These are phyloP conservation scores for Globia sparganii DNA, from an alignment of 2,888 invertebrate genomes.

Conservation along the genomic window DNA sequence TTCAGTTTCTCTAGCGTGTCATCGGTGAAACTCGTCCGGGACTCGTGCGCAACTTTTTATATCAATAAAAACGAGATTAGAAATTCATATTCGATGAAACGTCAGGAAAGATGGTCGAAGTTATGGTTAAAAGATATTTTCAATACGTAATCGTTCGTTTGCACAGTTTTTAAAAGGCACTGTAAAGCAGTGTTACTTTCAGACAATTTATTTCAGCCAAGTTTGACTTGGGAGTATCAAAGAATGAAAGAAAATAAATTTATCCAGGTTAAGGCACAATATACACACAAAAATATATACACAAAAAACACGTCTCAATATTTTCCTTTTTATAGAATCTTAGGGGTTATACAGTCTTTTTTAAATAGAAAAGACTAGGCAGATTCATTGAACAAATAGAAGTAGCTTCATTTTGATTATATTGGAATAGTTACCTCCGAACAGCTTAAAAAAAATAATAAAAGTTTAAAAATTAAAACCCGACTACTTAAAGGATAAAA, in stretches of 20 bases:
- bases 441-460: neutral
- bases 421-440: no score
- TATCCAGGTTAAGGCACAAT: neutral
- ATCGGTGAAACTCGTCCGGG: constrained; percentile 39
- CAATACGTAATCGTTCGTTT: constrained; percentile 6
- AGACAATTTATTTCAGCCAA: neutral
- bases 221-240: neutral
- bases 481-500: no score
- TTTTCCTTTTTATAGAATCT: neutral
- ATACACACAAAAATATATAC: neutral
- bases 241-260: neutral
- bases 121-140: neutral
- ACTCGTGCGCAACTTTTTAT: constrained; percentile 38
- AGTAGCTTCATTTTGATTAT: no score
- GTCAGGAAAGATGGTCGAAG: constrained; percentile 27
- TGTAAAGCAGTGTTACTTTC: neutral
- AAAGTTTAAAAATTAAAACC: no score
- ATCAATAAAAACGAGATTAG: constrained; percentile 52
- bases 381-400: neutral
- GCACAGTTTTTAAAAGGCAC: neutral
- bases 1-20: constrained; percentile 60
- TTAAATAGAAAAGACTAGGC: neutral
- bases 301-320: neutral
- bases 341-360: neutral
- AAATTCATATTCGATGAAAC: constrained; percentile 36